phyloP scores from a whole-genome alignment of 1,140 invertebrate genomes.

The Panagrolaimus sp. region DNA sequence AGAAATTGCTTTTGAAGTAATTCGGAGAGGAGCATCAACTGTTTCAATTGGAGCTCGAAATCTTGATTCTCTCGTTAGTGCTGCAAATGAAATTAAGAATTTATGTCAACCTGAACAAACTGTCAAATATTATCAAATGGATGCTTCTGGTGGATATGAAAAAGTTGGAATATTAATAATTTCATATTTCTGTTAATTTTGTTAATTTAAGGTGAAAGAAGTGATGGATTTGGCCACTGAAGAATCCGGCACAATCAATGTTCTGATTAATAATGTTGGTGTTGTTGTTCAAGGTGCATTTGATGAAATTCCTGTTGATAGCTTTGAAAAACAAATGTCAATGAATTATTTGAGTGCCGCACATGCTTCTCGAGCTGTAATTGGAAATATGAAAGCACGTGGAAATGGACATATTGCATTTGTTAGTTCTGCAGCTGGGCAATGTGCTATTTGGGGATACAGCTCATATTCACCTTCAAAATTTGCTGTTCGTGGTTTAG shows the following conservation, averaged over 20 bases:
- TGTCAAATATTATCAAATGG: slow-evolving; percentile 35
- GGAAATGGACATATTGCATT: slow-evolving; percentile 70
- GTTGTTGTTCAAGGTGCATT: slow-evolving; percentile 67
- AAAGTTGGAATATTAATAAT: slow-evolving; percentile 14
- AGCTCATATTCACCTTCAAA: slow-evolving; percentile 85
- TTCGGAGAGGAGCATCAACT: slow-evolving; percentile 70
- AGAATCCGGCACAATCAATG: slow-evolving; percentile 72
- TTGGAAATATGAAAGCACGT: slow-evolving; percentile 57
- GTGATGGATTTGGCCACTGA: slow-evolving; percentile 41
- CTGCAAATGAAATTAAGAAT: slow-evolving; percentile 27
- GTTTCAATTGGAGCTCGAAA: slow-evolving; percentile 83
- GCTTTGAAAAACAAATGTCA: slow-evolving; percentile 64
- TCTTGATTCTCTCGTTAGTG: slow-evolving; percentile 56
- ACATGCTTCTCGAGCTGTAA: slow-evolving; percentile 63
- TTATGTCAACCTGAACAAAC: slow-evolving; percentile 28
- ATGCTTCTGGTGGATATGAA: slow-evolving; percentile 32
- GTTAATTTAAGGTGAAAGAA: slow-evolving; percentile 19
- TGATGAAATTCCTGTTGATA: slow-evolving; percentile 71
- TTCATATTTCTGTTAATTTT: slow-evolving; percentile 8
- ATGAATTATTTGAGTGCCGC: slow-evolving; percentile 66
- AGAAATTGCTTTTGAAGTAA: slow-evolving; percentile 72
- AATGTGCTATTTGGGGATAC: slow-evolving; percentile 84
- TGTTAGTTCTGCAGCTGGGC: slow-evolving; percentile 76
- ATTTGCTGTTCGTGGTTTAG: slow-evolving; percentile 86
- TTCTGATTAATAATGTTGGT: slow-evolving; percentile 87